Evolutionary conservation across 2,888 invertebrate genomes (phyloP), one percentile per base, ranked within the genome.

Genomic region (Cetonia aurata): DNA sequence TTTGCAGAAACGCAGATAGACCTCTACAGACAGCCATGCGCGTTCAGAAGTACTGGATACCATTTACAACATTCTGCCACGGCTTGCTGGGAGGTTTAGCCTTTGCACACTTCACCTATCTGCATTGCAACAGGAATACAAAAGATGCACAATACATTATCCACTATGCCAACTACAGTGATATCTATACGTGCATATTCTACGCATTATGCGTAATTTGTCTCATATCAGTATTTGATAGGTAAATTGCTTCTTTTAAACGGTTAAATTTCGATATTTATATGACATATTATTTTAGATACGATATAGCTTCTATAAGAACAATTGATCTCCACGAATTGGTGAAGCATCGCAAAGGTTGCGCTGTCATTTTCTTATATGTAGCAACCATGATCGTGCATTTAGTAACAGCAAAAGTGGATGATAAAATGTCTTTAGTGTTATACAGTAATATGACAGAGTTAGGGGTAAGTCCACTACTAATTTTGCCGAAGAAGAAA

Each of bases 1-100:
- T 68, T 72, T 44, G 57, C 41, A 75, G 75, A 50, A 53, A 62
- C 48, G 57, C 31, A 8, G 73, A 73, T n/a, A 67, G 48, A 0
- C 88, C 89, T 0, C 77, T 90, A 42, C 88, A 89, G 75, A 81
- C 89, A 33, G 89, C 89, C 0, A 75, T 89, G 10, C 78, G 81
- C 0, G 82, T 86, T 0, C 90, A 90, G 75, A 86, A 86, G 80
- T 83, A 85, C 78, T 89, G 88, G 87, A 83, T 87, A 1, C 85
- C 86, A 52, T 83, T 86, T 6, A 87, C 88, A 0, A 85, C 86
- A 0, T 86, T 89, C 0, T 89, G 89, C 76, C 89, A 89, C 78
- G 90, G 90, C 0, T 82, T 90, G 3, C 83, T 90, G 0, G 90
- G 88, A 0, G 90, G 90, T 0, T 74, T 90, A 13, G 86, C 88